Percentiles rank a stretch among this genome's conserved stretches.
These are phyloP conservation scores for Palloptera scutellata DNA, from an alignment of 2,888 invertebrate genomes.

Conservation along the genomic window DNA sequence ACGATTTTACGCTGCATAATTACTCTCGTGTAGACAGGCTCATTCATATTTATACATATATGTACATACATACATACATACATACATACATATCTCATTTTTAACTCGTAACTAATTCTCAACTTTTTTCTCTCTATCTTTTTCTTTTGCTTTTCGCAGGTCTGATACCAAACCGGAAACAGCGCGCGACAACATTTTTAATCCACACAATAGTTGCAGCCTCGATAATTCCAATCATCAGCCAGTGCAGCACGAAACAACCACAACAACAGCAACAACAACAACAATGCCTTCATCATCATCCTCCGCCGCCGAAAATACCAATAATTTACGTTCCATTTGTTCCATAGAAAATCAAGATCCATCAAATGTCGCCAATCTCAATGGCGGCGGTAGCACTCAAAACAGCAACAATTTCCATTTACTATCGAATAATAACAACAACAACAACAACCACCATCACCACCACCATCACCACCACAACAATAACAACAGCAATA, in stretches of 20 bases:
- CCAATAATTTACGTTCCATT: constrained; percentile 38
- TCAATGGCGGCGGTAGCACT: constrained; percentile 31
- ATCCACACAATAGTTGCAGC: constrained; percentile 53
- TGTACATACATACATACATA: too few species aligned
- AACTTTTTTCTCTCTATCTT: constrained; percentile 11
- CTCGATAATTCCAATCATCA: constrained; percentile 50
- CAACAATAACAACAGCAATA: too few species aligned
- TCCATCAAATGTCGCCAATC: constrained; percentile 34
- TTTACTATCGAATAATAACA: constrained; percentile 23
- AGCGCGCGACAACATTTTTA: constrained; percentile 62
- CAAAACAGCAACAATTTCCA: constrained; percentile 27
- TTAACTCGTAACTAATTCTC: too few species aligned
- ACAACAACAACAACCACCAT: too few species aligned
- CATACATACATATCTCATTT: constrained; percentile 8
- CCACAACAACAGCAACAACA: constrained; percentile 6
- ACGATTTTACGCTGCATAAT: too few species aligned
- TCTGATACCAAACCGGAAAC: constrained; percentile 57
- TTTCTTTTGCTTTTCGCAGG: constrained; percentile 45
- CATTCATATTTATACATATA: too few species aligned
- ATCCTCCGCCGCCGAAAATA: not conserved
- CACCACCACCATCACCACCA: too few species aligned
- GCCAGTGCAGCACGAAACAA: constrained; percentile 37
- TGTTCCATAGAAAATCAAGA: constrained; percentile 50
- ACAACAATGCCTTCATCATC: not conserved
- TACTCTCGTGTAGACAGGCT: too few species aligned